Base-by-base conservation (phyloP, 1,140 invertebrate genomes). In the roundworm (Caenorhabditis elegans) region DNA sequence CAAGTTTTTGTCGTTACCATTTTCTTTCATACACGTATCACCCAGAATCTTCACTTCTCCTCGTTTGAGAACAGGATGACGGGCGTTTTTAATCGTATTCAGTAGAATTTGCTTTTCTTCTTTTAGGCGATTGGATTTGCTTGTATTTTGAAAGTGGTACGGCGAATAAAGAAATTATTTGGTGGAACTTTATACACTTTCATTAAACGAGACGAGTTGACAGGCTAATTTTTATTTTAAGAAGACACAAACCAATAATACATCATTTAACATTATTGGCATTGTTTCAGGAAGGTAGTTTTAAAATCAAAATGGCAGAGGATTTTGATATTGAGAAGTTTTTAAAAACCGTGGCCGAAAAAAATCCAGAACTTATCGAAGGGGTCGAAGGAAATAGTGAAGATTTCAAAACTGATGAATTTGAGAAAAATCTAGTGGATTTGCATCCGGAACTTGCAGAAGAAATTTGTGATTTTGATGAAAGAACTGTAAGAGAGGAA, bases 251-350 rank as follows among this genome's bases (percentile, higher is more conserved):
- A 28, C 60, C 10, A 79, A 79, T 65, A 81, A 43, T 43, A n/a
- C n/a, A n/a, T n/a, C n/a, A n/a, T n/a, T n/a, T n/a, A n/a, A n/a
- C n/a, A n/a, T n/a, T n/a, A n/a, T n/a, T n/a, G n/a, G n/a, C n/a
- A n/a, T n/a, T n/a, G n/a, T n/a, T n/a, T n/a, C n/a, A n/a, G n/a
- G n/a, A n/a, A n/a, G n/a, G n/a, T n/a, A n/a, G n/a, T n/a, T n/a
- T n/a, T n/a, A n/a, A n/a, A n/a, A n/a, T 43, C 39, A 90, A 89
- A 91, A 91, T 91, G 91, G 90, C 91, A 89, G 91, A 89, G 90
- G 90, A 90, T 89, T 90, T 90, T 91, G 91, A 91, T 91, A 91
- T 91, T 65, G 86, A 85, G 76, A 76, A 82, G 3, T 78, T 65
- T 22, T 47, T 34, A 26, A 79, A 43, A 43, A 43, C 36, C 11